These are phyloP conservation scores for Cotesia chilonis DNA, from an alignment of 1,140 invertebrate genomes.

Conservation along the genomic window DNA sequence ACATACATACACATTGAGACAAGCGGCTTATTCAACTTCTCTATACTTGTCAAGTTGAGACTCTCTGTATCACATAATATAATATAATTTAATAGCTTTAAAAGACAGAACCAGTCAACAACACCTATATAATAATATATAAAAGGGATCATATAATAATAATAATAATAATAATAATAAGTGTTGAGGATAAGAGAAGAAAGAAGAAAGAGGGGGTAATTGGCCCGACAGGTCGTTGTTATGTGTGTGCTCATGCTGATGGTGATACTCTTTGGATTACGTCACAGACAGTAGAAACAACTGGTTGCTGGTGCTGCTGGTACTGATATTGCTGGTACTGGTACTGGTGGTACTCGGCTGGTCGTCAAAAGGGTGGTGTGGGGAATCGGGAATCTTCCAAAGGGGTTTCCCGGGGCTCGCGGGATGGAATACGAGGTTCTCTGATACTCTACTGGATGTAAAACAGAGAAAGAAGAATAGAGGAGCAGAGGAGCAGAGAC, in stretches of 20 bases:
- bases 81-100: no score
- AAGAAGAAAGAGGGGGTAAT: conserved; percentile 20
- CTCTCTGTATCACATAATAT: no score
- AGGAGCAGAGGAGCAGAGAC: conserved; percentile 32
- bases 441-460: no score
- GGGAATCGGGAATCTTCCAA: conserved; percentile 18
- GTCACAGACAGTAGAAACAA: conserved; percentile 58
- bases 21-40: no score
- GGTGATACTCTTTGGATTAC: conserved; percentile 54
- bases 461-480: conserved; percentile 24
- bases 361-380: conserved; percentile 40
- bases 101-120: no score
- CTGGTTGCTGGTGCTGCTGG: conserved; percentile 46
- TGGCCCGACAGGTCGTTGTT: conserved; percentile 52
- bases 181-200: conserved; percentile 2
- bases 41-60: no score
- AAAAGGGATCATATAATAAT: no score
- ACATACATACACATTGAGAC: no score
- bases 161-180: no score
- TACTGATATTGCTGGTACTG: no score
- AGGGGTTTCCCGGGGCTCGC: conserved; percentile 37
- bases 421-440: conserved; percentile 42
- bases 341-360: not conserved
- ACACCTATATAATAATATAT: no score
- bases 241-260: no score